Percentiles rank a stretch among this genome's conserved stretches.
Evolutionary conservation across 2,797 vertebrate genomes (phyloP).

Genomic region (Scolopax bukidnonensis): DNA sequence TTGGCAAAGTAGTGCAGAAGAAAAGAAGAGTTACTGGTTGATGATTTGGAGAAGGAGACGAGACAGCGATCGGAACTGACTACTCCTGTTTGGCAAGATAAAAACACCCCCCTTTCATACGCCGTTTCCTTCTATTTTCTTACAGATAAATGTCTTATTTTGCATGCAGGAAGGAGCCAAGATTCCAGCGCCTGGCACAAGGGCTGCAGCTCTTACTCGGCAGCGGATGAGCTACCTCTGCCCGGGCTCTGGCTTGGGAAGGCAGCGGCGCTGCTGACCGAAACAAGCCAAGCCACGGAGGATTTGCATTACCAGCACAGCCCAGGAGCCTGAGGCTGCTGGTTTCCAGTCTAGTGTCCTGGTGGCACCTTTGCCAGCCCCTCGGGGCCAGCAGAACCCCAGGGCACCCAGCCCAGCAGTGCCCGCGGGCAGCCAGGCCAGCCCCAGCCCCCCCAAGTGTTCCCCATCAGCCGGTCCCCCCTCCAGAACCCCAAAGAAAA

Average conservation of each 20-base stretch:
- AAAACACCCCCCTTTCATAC: slow-evolving; percentile 50
- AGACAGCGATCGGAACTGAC: slow-evolving; percentile 48
- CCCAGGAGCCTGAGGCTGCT: too few species aligned
- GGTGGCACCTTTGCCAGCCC: background rate
- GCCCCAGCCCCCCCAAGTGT: too few species aligned
- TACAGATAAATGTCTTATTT: slow-evolving; percentile 53
- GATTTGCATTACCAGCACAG: rapidly evolving
- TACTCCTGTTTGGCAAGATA: slow-evolving; percentile 58
- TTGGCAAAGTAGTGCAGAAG: slow-evolving; percentile 8
- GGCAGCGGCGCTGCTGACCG: background rate
- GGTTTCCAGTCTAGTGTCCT: rapidly evolving
- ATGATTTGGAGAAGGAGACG: slow-evolving; percentile 20
- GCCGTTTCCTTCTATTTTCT: slow-evolving; percentile 39
- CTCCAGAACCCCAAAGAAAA: background rate
- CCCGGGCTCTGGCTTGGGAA: background rate
- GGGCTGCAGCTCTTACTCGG: background rate
- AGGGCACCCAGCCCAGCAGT: too few species aligned
- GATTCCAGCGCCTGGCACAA: slow-evolving; percentile 8
- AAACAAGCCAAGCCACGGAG: rapidly evolving
- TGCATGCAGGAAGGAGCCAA: slow-evolving; percentile 32
- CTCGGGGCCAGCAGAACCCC: rapidly evolving
- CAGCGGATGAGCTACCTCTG: background rate
- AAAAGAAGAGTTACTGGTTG: slow-evolving; percentile 18
- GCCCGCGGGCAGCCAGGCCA: rapidly evolving
- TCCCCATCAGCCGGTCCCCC: rapidly evolving